These are phyloP conservation scores for Leucopsar rothschildi DNA, from an alignment of 2,113 vertebrate species.

Conservation along the genomic window DNA sequence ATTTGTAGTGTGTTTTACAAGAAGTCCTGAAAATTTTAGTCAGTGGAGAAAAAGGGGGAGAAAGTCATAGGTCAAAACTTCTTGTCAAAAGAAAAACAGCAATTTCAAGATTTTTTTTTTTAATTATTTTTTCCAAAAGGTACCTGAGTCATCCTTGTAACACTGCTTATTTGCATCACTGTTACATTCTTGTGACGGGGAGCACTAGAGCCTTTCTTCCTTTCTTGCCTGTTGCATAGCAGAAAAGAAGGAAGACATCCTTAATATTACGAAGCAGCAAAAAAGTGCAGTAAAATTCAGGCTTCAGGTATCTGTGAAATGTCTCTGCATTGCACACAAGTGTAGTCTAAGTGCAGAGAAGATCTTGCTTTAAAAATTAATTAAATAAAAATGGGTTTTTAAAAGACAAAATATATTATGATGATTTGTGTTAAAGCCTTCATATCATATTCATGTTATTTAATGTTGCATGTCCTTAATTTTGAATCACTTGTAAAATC, in stretches of 20 bases:
- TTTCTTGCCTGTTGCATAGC: not conserved
- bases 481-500: not conserved
- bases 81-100: not conserved
- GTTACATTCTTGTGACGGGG: not conserved
- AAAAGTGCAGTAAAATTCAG: not conserved
- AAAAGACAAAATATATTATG: not conserved
- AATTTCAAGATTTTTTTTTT: not conserved
- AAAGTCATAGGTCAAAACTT: not conserved
- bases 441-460: not conserved
- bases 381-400: not conserved
- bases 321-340: not conserved
- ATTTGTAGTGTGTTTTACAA: not conserved
- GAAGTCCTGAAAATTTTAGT: not conserved
- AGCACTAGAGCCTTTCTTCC: not conserved
- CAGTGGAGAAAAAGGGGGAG: not conserved
- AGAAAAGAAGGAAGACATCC: not conserved
- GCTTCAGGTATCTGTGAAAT: not conserved
- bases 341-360: not conserved
- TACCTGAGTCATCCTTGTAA: not conserved
- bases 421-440: not conserved
- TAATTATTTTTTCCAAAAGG: not conserved
- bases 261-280: not conserved
- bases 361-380: not conserved
- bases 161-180: not conserved
- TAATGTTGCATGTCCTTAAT: not conserved